A percentile compares a stretch with the other conserved stretches of the same genome.
These are phyloP conservation scores for Leucosticte australis DNA, from an alignment of 2,113 vertebrate species.

Conservation along the genomic window DNA sequence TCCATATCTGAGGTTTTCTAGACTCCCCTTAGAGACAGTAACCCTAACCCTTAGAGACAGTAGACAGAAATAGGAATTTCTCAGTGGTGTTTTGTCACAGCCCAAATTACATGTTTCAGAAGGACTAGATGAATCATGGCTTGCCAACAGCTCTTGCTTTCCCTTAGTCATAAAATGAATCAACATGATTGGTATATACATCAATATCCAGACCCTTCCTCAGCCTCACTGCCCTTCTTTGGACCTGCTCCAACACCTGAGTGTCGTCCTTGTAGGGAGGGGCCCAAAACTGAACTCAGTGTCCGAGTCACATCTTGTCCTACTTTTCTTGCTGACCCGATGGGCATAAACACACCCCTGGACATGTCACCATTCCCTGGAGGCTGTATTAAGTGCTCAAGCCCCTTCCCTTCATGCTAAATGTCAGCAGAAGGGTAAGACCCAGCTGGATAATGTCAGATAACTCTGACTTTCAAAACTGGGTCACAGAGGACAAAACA, in stretches of 20 bases:
- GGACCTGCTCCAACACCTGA: not conserved
- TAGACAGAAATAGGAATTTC: not conserved
- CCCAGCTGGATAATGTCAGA: not conserved
- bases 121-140: not conserved
- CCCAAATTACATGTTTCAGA: not conserved
- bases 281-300: not conserved
- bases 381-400: not conserved
- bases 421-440: not conserved
- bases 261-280: not conserved
- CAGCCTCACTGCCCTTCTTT: not conserved
- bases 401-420: not conserved
- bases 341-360: not conserved
- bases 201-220: not conserved
- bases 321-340: not conserved
- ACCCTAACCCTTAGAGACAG: not conserved
- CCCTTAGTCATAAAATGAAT: not conserved
- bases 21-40: not conserved
- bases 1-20: not conserved
- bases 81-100: not conserved
- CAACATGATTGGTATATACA: accelerated
- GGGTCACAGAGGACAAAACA: not conserved
- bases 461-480: not conserved
- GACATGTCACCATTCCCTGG: not conserved
- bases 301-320: not conserved
- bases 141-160: not conserved